A percentile compares a stretch with the other conserved stretches of the same genome.
Conservation (phyloP, 2,113 vertebrate genomes). For the Bubo blakistoni region DNA sequence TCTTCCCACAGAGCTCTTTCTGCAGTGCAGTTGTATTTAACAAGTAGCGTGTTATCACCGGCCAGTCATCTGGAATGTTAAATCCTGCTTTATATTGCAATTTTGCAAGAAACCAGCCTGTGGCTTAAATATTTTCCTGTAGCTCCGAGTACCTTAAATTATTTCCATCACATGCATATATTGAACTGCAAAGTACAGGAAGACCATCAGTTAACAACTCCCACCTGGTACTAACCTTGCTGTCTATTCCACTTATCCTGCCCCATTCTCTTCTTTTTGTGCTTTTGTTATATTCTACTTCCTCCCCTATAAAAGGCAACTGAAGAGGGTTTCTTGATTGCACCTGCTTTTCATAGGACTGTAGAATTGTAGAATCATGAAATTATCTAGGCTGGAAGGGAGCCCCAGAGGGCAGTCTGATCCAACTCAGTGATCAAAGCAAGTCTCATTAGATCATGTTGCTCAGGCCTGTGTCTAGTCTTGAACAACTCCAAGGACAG, state of each 20-base stretch:
- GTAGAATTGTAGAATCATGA: background rate
- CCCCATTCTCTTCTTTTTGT: background rate
- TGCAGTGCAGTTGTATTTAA: background rate
- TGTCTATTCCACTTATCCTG: background rate
- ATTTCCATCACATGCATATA: rapidly evolving
- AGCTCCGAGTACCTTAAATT: background rate
- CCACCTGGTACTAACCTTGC: background rate
- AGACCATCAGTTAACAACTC: background rate
- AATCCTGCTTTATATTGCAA: background rate
- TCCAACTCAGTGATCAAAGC: background rate
- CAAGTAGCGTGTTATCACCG: background rate
- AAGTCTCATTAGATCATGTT: background rate
- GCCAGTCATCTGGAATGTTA: background rate
- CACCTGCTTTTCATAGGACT: background rate
- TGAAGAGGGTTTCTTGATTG: background rate
- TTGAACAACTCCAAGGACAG: background rate
- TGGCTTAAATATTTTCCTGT: background rate
- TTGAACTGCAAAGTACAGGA: background rate
- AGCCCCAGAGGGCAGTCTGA: background rate
- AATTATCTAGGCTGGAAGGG: background rate
- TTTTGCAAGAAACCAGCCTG: background rate
- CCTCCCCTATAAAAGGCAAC: background rate
- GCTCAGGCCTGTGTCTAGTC: background rate
- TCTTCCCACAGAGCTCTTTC: background rate
- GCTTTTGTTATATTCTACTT: background rate